These are phyloP conservation scores for Platichthys flesus DNA, from an alignment of 2,113 vertebrate genomes.

Conservation along the genomic window DNA sequence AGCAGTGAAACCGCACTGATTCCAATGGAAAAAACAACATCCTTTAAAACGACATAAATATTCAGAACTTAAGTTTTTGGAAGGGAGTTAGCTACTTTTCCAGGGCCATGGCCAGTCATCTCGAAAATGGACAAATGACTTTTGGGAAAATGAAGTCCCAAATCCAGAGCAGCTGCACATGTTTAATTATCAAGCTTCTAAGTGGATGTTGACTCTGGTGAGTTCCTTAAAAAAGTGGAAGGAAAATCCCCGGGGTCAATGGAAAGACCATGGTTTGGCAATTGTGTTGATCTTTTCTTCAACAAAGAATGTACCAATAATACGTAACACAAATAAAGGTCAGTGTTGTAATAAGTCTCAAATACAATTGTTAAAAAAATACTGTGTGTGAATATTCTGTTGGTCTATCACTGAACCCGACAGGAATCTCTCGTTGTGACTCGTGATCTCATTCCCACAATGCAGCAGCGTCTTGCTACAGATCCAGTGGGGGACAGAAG, in stretches of 20 bases:
- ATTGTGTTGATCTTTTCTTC: neutral
- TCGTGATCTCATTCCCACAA: neutral
- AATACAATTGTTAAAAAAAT: neutral
- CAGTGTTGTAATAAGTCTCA: neutral
- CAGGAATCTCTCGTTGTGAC: neutral
- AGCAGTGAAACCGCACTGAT: neutral
- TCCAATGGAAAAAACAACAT: neutral
- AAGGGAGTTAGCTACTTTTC: conserved; percentile 9
- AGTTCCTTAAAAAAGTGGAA: neutral
- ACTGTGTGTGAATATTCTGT: neutral
- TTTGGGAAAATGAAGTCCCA: conserved; percentile 45
- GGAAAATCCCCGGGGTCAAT: neutral
- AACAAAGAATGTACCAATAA: neutral
- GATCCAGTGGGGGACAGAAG: conserved; percentile 18
- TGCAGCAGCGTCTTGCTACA: conserved; percentile 3
- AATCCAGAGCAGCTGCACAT: conserved; percentile 37
- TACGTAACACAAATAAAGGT: neutral
- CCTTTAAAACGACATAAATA: neutral
- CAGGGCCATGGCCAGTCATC: conserved; percentile 9
- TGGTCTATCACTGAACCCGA: neutral
- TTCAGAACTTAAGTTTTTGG: neutral
- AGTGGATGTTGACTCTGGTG: conserved; percentile 31
- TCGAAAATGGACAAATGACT: conserved; percentile 30
- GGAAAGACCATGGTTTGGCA: conserved; percentile 1
- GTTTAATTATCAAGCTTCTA: conserved; percentile 53